Evolutionary conservation across 2,113 vertebrate species (phyloP).

Genomic region (Aythya baeri): DNA sequence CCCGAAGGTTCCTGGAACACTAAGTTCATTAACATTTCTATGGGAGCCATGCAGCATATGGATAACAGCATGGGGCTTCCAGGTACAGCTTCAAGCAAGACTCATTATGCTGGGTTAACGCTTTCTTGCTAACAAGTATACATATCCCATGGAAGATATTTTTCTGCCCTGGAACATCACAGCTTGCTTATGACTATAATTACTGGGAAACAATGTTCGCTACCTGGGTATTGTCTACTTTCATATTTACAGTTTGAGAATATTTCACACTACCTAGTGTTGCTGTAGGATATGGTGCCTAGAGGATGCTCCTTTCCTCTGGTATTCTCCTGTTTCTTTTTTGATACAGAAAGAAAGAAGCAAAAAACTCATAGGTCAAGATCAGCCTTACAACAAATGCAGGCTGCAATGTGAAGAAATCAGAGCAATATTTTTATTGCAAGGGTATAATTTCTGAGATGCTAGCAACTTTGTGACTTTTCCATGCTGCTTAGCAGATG

Average conservation of each 20-base stretch:
- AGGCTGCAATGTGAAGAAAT: not conserved
- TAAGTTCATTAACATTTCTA: not conserved
- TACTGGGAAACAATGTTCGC: not conserved
- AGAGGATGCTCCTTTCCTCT: not conserved
- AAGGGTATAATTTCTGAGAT: not conserved
- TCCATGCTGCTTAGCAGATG: not conserved
- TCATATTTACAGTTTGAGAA: not conserved
- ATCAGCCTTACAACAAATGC: not conserved
- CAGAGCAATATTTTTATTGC: not conserved
- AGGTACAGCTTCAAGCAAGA: not conserved
- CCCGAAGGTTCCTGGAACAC: not conserved
- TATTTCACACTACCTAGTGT: not conserved
- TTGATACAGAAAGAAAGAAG: not conserved
- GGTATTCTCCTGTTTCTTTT: not conserved
- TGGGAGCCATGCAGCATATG: conserved; percentile 28
- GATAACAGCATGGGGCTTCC: conserved; percentile 31
- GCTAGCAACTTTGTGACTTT: not conserved
- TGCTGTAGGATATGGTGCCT: not conserved
- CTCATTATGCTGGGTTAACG: conserved; percentile 35
- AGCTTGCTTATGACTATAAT: conserved; percentile 4
- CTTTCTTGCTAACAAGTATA: not conserved
- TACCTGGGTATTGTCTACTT: not conserved
- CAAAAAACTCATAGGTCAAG: not conserved
- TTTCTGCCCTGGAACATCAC: not conserved
- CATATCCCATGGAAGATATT: not conserved